Conservation (phyloP, 2,113 vertebrate species). For the Cyprinodon variegatus region DNA sequence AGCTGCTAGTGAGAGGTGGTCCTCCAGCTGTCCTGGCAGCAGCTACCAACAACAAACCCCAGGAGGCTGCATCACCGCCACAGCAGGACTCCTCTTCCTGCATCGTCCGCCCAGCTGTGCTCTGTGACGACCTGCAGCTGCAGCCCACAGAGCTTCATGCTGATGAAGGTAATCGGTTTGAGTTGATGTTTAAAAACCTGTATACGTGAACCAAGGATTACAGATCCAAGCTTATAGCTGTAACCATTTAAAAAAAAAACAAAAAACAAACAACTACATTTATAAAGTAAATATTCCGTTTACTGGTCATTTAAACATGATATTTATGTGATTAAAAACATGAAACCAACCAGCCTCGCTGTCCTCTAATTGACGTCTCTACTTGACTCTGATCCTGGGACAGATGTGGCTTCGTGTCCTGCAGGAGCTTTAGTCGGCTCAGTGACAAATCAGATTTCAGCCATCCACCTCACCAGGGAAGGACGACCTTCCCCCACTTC, state of each 20-base stretch:
- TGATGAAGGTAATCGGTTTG: slow-evolving; percentile 39
- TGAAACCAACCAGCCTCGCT: not conserved
- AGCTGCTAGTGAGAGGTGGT: slow-evolving; percentile 8
- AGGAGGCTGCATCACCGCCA: not conserved
- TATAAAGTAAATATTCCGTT: too few relatives aligned
- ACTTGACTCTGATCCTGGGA: not conserved
- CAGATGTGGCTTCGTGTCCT: not conserved
- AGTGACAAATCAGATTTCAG: slow-evolving; percentile 83
- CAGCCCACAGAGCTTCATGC: not conserved
- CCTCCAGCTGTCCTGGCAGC: slow-evolving; percentile 4
- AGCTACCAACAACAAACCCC: not conserved
- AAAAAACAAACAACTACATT: too few relatives aligned
- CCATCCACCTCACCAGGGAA: slow-evolving; percentile 80
- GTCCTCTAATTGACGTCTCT: not conserved
- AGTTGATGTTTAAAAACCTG: not conserved
- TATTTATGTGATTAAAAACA: too few relatives aligned
- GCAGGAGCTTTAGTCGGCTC: slow-evolving; percentile 67
- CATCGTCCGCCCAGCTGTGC: not conserved
- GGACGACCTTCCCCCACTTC: not conserved
- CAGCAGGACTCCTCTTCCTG: not conserved
- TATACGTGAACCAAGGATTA: too few relatives aligned
- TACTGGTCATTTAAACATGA: too few relatives aligned
- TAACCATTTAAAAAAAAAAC: too few relatives aligned
- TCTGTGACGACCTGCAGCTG: slow-evolving; percentile 16
- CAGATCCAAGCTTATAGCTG: too few relatives aligned